A percentile compares a stretch with the other conserved stretches of the same genome.
Conservation (phyloP, 2,113 vertebrate species). For the Lynx canadensis region DNA sequence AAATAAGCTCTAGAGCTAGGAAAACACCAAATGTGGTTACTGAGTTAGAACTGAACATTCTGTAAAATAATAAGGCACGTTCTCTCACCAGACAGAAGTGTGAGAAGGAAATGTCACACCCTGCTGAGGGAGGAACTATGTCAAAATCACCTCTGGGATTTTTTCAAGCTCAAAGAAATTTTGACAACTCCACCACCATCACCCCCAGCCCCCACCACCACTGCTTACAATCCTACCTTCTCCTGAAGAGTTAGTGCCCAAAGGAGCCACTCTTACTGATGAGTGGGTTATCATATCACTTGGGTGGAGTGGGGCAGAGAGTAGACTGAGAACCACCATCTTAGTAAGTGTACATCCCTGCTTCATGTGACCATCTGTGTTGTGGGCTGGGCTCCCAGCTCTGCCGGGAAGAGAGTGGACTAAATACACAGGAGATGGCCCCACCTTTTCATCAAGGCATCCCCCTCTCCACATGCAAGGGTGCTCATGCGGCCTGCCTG, state of each 20-base stretch:
- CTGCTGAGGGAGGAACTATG: not conserved
- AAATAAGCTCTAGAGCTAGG: slow-evolving; percentile 5
- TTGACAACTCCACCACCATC: not conserved
- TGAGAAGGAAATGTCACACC: not conserved
- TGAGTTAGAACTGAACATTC: slow-evolving; percentile 14
- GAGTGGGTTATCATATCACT: not conserved
- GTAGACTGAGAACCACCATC: not conserved
- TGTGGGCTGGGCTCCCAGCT: not conserved
- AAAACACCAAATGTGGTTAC: slow-evolving; percentile 36
- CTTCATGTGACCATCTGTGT: not conserved
- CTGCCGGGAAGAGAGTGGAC: not conserved
- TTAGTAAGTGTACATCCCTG: not conserved
- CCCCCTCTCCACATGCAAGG: no score
- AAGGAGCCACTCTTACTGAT: not conserved
- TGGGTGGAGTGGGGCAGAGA: not conserved
- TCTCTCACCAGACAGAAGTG: not conserved
- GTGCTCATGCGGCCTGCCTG: not conserved
- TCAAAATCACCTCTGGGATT: not conserved
- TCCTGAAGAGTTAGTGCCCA: not conserved
- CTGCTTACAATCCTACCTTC: not conserved
- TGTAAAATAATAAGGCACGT: not conserved
- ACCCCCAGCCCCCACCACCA: no score
- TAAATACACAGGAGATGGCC: not conserved
- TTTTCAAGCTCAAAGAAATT: slow-evolving; percentile 28
- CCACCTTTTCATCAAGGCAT: not conserved